phyloP scores from a whole-genome alignment of 2,797 vertebrate species.

The Paramormyrops hopkinsi region DNA sequence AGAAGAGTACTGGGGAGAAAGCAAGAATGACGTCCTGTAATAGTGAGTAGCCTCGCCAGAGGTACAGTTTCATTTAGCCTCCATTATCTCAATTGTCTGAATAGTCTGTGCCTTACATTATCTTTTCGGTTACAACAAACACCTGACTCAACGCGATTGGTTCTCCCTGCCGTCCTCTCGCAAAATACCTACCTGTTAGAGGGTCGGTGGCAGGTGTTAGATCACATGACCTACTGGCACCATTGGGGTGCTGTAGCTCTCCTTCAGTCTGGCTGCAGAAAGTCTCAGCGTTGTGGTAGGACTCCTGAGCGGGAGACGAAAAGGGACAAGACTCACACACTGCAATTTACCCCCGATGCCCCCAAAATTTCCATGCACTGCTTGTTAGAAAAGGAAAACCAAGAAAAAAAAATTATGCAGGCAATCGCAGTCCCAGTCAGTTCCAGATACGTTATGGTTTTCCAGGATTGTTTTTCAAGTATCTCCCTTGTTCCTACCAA shows the following conservation, averaged over 20 bases:
- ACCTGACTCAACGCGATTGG: not conserved
- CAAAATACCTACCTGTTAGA: constrained; percentile 48
- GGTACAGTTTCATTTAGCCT: not conserved
- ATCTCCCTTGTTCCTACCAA: not conserved
- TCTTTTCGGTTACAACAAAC: not conserved
- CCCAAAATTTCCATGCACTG: not conserved
- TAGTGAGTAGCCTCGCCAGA: not conserved
- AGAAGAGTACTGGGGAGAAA: not conserved
- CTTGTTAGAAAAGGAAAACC: not conserved
- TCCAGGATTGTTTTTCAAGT: not conserved
- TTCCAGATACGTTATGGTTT: not conserved
- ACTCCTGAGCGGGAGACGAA: not conserved
- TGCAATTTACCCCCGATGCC: not conserved
- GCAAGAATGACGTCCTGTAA: not conserved
- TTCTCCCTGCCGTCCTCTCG: not conserved
- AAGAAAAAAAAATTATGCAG: not conserved
- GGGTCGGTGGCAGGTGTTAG: constrained; percentile 38
- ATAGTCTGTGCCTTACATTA: not conserved
- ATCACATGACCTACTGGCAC: constrained; percentile 55
- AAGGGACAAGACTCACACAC: not conserved
- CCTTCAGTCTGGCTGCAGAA: not conserved
- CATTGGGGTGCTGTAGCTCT: not conserved
- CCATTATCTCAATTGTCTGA: not conserved
- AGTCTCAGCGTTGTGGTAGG: not conserved
- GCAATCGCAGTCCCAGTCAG: not conserved